Conservation (phyloP, 2,888 invertebrate genomes). For the Xestia ashworthii region DNA sequence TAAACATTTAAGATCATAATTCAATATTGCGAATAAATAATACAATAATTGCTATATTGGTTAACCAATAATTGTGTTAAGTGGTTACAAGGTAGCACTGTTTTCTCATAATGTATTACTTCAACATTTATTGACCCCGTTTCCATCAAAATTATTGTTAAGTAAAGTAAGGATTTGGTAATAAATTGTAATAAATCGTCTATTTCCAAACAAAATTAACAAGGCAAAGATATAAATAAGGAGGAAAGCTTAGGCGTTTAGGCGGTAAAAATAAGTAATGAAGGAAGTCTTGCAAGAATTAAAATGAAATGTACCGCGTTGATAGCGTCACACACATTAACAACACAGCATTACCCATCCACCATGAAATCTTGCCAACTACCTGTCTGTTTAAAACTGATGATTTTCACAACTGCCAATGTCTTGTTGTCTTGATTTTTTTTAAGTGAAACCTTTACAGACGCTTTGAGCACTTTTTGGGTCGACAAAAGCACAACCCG, state of each 20-base stretch:
- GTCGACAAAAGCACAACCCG: too few relatives aligned
- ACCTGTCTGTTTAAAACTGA: neutral
- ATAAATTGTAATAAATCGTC: neutral
- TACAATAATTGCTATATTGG: neutral
- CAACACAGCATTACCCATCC: neutral
- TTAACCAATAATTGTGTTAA: neutral
- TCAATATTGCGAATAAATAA: neutral
- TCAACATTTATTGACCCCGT: neutral
- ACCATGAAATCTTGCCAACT: neutral
- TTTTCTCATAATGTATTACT: conserved; percentile 13
- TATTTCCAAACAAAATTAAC: neutral
- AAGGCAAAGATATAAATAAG: neutral
- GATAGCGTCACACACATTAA: neutral
- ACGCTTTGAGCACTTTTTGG: too few relatives aligned
- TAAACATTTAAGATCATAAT: neutral
- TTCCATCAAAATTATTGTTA: neutral
- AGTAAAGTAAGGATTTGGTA: too few relatives aligned
- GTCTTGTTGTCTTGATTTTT: neutral
- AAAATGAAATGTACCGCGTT: neutral
- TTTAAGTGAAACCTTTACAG: too few relatives aligned
- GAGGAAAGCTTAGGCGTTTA: too few relatives aligned
- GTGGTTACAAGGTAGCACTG: neutral
- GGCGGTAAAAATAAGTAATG: neutral
- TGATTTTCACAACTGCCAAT: neutral
- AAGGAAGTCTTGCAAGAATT: neutral